Evolutionary conservation across 2,888 invertebrate genomes (phyloP), one percentile per base, ranked within the genome.

Genomic region (Sinotaia quadrata): DNA sequence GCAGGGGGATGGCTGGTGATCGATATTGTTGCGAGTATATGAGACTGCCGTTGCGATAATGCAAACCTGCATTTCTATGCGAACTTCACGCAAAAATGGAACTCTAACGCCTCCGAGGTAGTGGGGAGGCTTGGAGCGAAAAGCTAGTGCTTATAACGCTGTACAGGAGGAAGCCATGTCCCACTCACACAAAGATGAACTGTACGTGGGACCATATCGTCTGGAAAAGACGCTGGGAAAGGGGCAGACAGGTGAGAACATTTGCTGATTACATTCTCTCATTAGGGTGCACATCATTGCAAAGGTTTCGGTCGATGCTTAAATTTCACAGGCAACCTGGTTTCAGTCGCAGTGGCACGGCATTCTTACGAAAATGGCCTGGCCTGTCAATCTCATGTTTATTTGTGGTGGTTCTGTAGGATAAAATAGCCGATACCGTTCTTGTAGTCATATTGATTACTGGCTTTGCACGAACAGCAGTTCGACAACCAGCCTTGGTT

Each of bases 241-340:
- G 90, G 99, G 99, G 78, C 99, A 99, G 91, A 99, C 99, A 89
- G 99, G 98, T 98, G 90, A n/a, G n/a, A n/a, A n/a, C n/a, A n/a
- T n/a, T n/a, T n/a, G n/a, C n/a, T n/a, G n/a, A n/a, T n/a, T n/a
- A n/a, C n/a, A n/a, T n/a, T n/a, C n/a, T n/a, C n/a, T n/a, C n/a
- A n/a, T n/a, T n/a, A n/a, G n/a, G n/a, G n/a, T n/a, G n/a, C n/a
- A n/a, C n/a, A n/a, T n/a, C n/a, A n/a, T n/a, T n/a, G n/a, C n/a
- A n/a, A n/a, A n/a, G n/a, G n/a, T n/a, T n/a, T n/a, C n/a, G n/a
- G n/a, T n/a, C n/a, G n/a, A n/a, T n/a, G n/a, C n/a, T n/a, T n/a
- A n/a, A n/a, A n/a, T n/a, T n/a, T n/a, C n/a, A n/a, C n/a, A n/a
- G n/a, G n/a, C n/a, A n/a, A n/a, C n/a, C n/a, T n/a, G n/a, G n/a